Conservation (phyloP, 2,113 vertebrate genomes). For the Geothlypis trichas region DNA sequence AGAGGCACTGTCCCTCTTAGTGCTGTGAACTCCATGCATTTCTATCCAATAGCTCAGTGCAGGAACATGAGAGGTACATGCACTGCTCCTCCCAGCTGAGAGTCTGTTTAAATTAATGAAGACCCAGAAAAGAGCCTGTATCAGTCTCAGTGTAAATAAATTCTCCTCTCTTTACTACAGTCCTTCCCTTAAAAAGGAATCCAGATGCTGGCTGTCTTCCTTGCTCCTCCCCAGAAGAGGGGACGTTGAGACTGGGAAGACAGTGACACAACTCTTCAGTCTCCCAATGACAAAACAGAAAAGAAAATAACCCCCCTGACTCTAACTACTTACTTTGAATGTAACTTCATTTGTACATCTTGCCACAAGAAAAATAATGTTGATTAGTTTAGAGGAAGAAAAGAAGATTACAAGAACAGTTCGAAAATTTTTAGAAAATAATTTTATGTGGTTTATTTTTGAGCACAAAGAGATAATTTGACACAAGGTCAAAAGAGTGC, state of each 20-base stretch:
- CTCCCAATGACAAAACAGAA: not conserved
- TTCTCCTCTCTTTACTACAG: not conserved
- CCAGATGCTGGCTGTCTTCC: not conserved
- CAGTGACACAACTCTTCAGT: not conserved
- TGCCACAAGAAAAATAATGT: not conserved
- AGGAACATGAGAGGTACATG: not conserved
- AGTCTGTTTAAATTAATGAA: slow-evolving; percentile 19
- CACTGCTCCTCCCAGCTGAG: not conserved
- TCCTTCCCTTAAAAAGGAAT: slow-evolving; percentile 33
- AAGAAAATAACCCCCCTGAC: not conserved
- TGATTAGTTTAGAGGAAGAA: not conserved
- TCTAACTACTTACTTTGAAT: not conserved
- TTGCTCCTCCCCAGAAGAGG: not conserved
- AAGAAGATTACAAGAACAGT: not conserved
- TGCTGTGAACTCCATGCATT: accelerated
- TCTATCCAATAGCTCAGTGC: not conserved
- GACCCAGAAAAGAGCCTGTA: not conserved
- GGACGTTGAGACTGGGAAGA: not conserved
- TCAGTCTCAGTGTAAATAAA: slow-evolving; percentile 14
- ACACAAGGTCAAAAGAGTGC: not conserved
- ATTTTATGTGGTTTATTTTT: not conserved
- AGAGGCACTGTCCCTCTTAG: not conserved
- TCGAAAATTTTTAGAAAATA: not conserved
- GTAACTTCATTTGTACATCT: not conserved
- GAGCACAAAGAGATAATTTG: not conserved